Evolutionary conservation across 2,888 invertebrate species (phyloP).

Genomic region (Polydrusus pterygomalis): DNA sequence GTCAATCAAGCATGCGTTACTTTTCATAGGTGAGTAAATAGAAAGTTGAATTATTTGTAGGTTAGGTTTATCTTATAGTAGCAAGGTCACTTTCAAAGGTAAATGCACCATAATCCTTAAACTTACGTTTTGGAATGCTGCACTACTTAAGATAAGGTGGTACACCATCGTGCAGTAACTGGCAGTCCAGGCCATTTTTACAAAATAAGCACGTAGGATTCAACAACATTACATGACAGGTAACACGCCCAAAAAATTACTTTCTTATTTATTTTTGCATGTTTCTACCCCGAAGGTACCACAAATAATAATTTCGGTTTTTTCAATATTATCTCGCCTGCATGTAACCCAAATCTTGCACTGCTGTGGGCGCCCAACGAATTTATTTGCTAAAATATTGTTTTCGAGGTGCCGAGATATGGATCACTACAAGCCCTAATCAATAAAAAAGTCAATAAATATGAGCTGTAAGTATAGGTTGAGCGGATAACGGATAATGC

Average conservation of each 20-base stretch:
- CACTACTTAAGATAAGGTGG: too few species aligned
- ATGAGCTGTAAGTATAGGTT: conserved; percentile 6
- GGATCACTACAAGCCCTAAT: conserved; percentile 18
- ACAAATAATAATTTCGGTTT: conserved; percentile 26
- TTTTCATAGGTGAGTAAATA: too few species aligned
- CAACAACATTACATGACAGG: background rate
- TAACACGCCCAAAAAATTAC: conserved; percentile 28
- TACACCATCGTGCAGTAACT: too few species aligned
- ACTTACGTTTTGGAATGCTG: too few species aligned
- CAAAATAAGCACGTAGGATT: too few species aligned
- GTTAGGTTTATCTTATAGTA: too few species aligned
- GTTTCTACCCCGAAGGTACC: conserved; percentile 27
- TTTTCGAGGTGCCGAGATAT: conserved; percentile 40
- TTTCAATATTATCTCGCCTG: conserved; percentile 28
- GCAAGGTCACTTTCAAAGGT: too few species aligned
- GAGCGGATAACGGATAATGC: background rate
- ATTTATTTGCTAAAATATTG: conserved; percentile 45
- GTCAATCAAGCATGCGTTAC: too few species aligned
- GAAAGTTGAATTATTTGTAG: too few species aligned
- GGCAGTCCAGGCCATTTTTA: too few species aligned
- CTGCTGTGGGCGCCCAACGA: conserved; percentile 28
- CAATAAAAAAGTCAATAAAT: conserved; percentile 34
- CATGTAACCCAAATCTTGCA: conserved; percentile 37
- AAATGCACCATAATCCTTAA: too few species aligned
- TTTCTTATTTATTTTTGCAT: conserved; percentile 33